Evolutionary conservation across 2,113 vertebrate species (phyloP), one percentile per base, ranked within the genome.

Genomic region (Cynoglossus semilaevis): DNA sequence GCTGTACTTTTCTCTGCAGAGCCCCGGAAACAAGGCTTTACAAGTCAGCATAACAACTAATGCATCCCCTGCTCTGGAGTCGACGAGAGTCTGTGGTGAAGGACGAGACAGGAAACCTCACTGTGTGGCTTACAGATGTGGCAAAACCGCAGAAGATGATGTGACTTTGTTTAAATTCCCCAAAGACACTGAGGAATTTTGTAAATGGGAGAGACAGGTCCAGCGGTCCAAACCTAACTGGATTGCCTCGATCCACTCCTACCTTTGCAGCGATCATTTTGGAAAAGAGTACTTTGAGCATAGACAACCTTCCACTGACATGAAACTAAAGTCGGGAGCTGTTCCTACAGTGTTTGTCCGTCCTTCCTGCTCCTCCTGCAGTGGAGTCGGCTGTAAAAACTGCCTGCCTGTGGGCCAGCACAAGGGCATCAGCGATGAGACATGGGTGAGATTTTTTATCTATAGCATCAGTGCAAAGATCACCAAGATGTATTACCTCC

Each of bases 161-260:
- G 83, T 89, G 46, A 85, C 74, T 0, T 65, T 91, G 35, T 91
- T 87, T 57, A 85, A 69, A 57, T 92, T 92, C 70, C 91, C 91
- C 34, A 90, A 87, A n/a, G 88, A 92, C 43, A 53, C 54, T 0
- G 68, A 58, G 3, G 87, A 89, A 43, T 88, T 87, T 67, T 61
- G 47, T 5, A 91, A 87, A 79, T 92, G 91, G 91, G 87, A 91
- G 57, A 91, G 88, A 61, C 91, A 92, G 82, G 89, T 92, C 10
- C 89, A 91, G 58, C 87, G 72, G 16, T 89, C 83, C 10, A 86
- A 87, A 3, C 15, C 14, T 9, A 63, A 80, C 4, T 92, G 91
- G 91, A 29, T 52, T 0, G 91, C 89, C 16, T 79, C 83, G 1
- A 56, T 79, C 4, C 76, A 59, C 57, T 89, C 87, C 15, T 61